Evolutionary conservation across 2,888 invertebrate species (phyloP).

Genomic region (Pyrrhia umbra): DNA sequence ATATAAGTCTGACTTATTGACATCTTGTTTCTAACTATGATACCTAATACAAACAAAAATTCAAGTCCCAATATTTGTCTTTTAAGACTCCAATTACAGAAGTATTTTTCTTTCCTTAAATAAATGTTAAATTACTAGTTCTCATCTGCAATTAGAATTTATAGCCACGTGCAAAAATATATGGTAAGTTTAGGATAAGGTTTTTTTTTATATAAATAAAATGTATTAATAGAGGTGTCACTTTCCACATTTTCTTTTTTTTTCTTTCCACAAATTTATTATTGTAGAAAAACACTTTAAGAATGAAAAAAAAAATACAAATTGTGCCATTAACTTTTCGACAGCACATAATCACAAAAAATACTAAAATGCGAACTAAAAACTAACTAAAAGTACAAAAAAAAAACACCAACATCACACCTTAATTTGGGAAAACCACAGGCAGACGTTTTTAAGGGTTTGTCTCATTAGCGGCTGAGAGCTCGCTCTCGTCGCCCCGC

Average conservation of each 20-base stretch:
- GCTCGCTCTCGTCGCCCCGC: constrained; percentile 58
- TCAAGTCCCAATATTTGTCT: too few species aligned
- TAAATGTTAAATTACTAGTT: too few species aligned
- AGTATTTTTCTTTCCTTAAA: too few species aligned
- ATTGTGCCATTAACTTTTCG: not conserved
- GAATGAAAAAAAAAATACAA: not conserved
- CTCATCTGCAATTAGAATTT: too few species aligned
- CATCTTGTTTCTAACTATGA: not conserved
- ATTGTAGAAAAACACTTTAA: not conserved
- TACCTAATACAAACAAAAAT: too few species aligned
- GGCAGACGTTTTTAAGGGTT: constrained; percentile 70
- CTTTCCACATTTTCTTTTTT: too few species aligned
- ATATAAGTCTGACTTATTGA: not conserved
- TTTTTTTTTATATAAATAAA: too few species aligned
- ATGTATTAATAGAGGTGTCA: too few species aligned
- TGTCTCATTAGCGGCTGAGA: constrained; percentile 82
- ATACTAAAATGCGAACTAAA: not conserved
- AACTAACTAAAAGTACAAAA: constrained; percentile 5
- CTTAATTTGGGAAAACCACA: constrained; percentile 58
- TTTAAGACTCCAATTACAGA: too few species aligned
- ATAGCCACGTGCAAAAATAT: too few species aligned
- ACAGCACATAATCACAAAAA: not conserved
- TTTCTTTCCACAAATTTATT: too few species aligned
- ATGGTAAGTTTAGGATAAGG: too few species aligned
- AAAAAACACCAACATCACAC: constrained; percentile 32